A percentile compares a stretch with the other conserved stretches of the same genome.
phyloP scores from a whole-genome alignment of 2,888 invertebrate genomes.

The Phorcus lineatus region DNA sequence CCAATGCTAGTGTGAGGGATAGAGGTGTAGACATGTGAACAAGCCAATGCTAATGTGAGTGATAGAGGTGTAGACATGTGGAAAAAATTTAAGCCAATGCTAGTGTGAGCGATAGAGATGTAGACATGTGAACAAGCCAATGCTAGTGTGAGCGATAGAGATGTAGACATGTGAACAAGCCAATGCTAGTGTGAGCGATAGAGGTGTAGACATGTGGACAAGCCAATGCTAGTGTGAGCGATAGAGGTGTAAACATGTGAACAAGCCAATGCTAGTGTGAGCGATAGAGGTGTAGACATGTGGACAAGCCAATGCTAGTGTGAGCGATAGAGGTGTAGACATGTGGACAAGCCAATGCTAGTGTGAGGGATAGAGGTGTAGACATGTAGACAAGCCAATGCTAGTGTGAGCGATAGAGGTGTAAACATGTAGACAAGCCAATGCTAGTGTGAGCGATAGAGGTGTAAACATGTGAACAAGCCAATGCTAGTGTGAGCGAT shows the following conservation, averaged over 20 bases:
- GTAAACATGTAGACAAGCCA: too few species aligned
- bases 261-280: conserved; percentile 66
- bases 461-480: too few species aligned
- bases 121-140: conserved; percentile 64
- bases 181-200: too few species aligned
- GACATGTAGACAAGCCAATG: background rate
- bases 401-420: too few species aligned
- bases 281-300: conserved; percentile 36
- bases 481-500: too few species aligned
- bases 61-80: conserved; percentile 59
- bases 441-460: too few species aligned
- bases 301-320: too few species aligned
- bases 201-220: conserved; percentile 55
- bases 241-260: conserved; percentile 48
- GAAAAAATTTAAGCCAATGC: too few species aligned
- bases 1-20: conserved; percentile 62
- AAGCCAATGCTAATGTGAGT: conserved; percentile 59
- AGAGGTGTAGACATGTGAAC: conserved; percentile 46
- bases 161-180: conserved; percentile 60
- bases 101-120: conserved; percentile 54
- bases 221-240: conserved; percentile 65
- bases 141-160: conserved; percentile 57
- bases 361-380: background rate
- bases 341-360: background rate
- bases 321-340: background rate